Percentiles rank a stretch among this genome's conserved stretches.
Evolutionary conservation across 2,113 vertebrate genomes (phyloP).

Genomic region (Chaetops frenatus): DNA sequence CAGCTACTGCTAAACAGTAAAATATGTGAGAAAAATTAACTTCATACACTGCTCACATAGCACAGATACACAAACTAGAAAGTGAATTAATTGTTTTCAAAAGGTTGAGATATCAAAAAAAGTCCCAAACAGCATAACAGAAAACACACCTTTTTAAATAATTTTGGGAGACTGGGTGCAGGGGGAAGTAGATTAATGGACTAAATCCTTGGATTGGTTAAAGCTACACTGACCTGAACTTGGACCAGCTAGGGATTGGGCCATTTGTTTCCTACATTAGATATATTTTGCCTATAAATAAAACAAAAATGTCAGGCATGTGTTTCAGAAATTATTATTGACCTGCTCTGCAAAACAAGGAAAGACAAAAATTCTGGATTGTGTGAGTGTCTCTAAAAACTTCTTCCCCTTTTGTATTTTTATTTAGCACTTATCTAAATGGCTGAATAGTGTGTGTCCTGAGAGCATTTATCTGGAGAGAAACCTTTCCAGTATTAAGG

Average conservation of each 20-base stretch:
- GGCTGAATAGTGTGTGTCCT: not conserved
- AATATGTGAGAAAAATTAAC: not conserved
- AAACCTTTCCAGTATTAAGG: not conserved
- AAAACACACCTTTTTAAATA: not conserved
- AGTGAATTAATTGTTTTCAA: not conserved
- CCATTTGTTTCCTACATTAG: not conserved
- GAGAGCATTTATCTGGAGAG: not conserved
- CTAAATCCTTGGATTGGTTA: not conserved
- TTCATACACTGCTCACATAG: not conserved
- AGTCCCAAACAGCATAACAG: not conserved
- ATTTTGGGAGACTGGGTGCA: not conserved
- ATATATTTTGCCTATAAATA: conserved; percentile 3
- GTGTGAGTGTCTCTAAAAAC: not conserved
- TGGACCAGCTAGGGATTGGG: not conserved
- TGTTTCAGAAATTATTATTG: not conserved
- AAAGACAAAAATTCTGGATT: not conserved
- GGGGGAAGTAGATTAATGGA: not conserved
- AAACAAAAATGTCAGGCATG: not conserved
- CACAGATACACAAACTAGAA: not conserved
- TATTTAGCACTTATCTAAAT: conserved; percentile 16
- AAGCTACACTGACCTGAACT: not conserved
- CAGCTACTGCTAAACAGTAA: not conserved
- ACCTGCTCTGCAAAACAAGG: not conserved
- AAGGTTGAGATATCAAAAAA: not conserved
- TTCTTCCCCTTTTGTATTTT: not conserved